These are phyloP conservation scores for Catocala nupta DNA, from an alignment of 2,888 invertebrate species.

Conservation along the genomic window DNA sequence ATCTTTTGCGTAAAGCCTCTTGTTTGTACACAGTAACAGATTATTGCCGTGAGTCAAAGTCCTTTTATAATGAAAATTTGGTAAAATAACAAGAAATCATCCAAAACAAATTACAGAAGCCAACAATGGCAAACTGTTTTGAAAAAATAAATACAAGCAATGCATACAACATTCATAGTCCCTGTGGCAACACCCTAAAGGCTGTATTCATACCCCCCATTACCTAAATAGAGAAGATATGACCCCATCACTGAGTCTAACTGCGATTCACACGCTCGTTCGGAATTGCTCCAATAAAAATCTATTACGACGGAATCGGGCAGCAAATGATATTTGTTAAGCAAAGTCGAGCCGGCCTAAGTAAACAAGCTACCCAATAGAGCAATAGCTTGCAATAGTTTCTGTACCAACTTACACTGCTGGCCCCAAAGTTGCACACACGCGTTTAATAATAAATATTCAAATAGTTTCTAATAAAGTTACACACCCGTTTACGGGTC, in stretches of 20 bases:
- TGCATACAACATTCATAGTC: background rate
- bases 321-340: constrained; percentile 71
- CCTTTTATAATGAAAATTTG: no score
- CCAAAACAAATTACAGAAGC: no score
- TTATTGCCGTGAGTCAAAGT: no score
- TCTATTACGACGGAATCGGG: constrained; percentile 64
- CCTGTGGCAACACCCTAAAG: constrained; percentile 12
- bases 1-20: no score
- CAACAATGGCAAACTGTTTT: no score
- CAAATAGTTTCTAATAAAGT: constrained; percentile 33
- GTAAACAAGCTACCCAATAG: constrained; percentile 66
- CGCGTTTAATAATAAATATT: constrained; percentile 45
- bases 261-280: constrained; percentile 40
- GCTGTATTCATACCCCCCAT: constrained; percentile 18
- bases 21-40: no score
- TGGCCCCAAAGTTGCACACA: constrained; percentile 30
- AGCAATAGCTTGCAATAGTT: constrained; percentile 63
- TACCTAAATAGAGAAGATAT: constrained; percentile 34
- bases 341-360: constrained; percentile 63
- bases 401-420: constrained; percentile 50
- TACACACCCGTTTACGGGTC: constrained; percentile 20
- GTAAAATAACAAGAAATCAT: background rate
- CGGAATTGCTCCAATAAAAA: constrained; percentile 63
- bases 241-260: constrained; percentile 34
- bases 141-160: background rate